Conservation (phyloP, 2,888 invertebrate species). For the Apodemia mormo region DNA sequence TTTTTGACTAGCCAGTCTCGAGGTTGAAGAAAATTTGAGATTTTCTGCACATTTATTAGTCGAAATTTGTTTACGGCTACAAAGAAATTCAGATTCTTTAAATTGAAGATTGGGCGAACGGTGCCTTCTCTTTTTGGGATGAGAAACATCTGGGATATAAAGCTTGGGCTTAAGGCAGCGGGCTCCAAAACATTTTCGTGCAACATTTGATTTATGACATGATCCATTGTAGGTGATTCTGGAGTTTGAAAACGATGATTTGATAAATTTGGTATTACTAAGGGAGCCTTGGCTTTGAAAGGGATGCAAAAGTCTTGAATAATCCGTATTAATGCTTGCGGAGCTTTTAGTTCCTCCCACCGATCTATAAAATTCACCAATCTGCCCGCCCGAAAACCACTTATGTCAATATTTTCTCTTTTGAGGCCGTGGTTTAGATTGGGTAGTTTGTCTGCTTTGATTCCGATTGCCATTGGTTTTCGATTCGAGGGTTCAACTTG, state of each 20-base stretch:
- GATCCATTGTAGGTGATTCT: conserved; percentile 19
- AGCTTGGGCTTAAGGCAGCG: conserved; percentile 21
- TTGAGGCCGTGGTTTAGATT: neutral
- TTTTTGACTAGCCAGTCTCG: conserved; percentile 34
- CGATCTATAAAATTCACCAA: neutral
- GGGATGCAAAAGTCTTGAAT: neutral
- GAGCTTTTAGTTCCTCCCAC: neutral
- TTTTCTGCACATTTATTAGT: conserved; percentile 26
- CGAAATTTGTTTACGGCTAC: conserved; percentile 29
- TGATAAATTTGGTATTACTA: neutral
- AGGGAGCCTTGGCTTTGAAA: neutral
- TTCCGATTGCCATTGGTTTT: neutral
- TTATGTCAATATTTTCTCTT: neutral
- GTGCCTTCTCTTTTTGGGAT: conserved; percentile 26
- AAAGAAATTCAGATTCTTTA: conserved; percentile 30
- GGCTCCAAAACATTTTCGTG: conserved; percentile 24
- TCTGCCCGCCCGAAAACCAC: neutral
- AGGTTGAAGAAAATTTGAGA: conserved; percentile 29
- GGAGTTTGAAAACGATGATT: conserved; percentile 20
- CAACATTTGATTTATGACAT: conserved; percentile 22
- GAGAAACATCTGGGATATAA: conserved; percentile 29
- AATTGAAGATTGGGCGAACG: conserved; percentile 30
- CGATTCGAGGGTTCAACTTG: neutral
- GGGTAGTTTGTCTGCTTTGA: neutral
- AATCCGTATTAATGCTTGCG: neutral